Percentiles rank a stretch among this genome's conserved stretches.
Conservation (phyloP, 2,797 vertebrate species). For the Nannoperca australis region DNA sequence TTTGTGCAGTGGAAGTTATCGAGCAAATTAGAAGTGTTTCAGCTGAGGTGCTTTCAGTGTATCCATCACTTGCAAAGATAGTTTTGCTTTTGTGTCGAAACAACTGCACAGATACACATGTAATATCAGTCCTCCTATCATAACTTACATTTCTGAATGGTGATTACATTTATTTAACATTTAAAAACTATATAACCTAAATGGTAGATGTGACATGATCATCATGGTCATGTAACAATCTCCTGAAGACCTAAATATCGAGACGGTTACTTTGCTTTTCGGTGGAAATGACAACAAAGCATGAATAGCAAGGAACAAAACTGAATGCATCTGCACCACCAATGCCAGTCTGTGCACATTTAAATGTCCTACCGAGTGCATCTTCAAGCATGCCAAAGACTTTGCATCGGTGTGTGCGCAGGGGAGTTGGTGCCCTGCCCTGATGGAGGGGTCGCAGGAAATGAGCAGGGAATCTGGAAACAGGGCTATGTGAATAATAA, state of each 20-base stretch:
- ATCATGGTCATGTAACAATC: slow-evolving; percentile 18
- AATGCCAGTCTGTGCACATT: slow-evolving; percentile 18
- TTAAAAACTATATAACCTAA: slow-evolving; percentile 40
- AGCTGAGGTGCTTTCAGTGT: slow-evolving; percentile 22
- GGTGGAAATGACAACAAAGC: slow-evolving; percentile 32
- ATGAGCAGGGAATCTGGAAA: slow-evolving; percentile 63
- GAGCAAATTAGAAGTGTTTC: slow-evolving; percentile 53
- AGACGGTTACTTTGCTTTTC: slow-evolving; percentile 42
- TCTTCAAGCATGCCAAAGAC: slow-evolving; percentile 43
- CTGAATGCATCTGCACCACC: slow-evolving; percentile 25
- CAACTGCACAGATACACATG: slow-evolving; percentile 7
- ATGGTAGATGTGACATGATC: slow-evolving; percentile 22
- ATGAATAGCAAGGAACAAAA: slow-evolving; percentile 3
- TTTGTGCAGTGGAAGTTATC: slow-evolving; percentile 30
- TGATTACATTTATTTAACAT: slow-evolving; percentile 54
- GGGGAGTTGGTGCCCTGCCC: slow-evolving; percentile 22
- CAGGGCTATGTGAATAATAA: slow-evolving; percentile 76
- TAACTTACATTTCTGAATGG: neutral
- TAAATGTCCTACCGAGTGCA: slow-evolving; percentile 31
- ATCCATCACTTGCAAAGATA: neutral
- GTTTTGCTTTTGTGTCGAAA: slow-evolving; percentile 3
- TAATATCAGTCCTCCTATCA: slow-evolving; percentile 18
- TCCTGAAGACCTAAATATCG: slow-evolving; percentile 22
- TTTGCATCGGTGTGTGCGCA: slow-evolving; percentile 36
- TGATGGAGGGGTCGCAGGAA: slow-evolving; percentile 67